Evolutionary conservation across 2,888 invertebrate species (phyloP), one percentile per base, ranked within the genome.

Genomic region (Limnephilus lunatus): DNA sequence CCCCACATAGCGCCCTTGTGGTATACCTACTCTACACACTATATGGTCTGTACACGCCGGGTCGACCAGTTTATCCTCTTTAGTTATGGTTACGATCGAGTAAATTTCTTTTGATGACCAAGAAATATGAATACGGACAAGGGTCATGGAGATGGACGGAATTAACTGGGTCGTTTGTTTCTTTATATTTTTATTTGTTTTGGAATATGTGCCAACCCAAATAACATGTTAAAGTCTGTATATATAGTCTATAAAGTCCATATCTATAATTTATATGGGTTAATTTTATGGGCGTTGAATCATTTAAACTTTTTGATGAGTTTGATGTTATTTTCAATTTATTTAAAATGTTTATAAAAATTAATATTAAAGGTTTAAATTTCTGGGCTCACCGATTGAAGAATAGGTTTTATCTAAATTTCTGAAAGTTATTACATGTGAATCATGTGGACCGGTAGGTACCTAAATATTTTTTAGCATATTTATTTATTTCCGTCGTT

Each of bases 101-200:
- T 86, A 86, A 86, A 86, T 86, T 44, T 86, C 86, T 86, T 86
- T 86, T 86, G 86, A 86, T 86, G 39, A 44, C 44, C 14, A 39
- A 11, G 44, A n/a, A 86, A 44, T 86, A 25, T 44, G 85, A 39
- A 25, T 68, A 25, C 25, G 68, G 25, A 68, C 68, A 68, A 68
- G 68, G 68, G 25, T 25, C 68, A 68, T 68, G 68, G 68, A 68
- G 68, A 68, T 25, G 25, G 68, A 68, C 68, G 68, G 68, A 68
- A 68, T 68, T n/a, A 68, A 68, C 68, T 68, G 68, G 68, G 9
- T 68, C 68, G 68, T 68, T 68, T 68, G 68, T 68, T 25, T 68
- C 25, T 68, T 68, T 0, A n/a, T 68, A 25, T 68, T 68, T 68
- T 68, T 68, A 25, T 25, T 68, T 68, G 9, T 5, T 68, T 68